Conservation (phyloP, 2,113 vertebrate species). For the Sylvia atricapilla region DNA sequence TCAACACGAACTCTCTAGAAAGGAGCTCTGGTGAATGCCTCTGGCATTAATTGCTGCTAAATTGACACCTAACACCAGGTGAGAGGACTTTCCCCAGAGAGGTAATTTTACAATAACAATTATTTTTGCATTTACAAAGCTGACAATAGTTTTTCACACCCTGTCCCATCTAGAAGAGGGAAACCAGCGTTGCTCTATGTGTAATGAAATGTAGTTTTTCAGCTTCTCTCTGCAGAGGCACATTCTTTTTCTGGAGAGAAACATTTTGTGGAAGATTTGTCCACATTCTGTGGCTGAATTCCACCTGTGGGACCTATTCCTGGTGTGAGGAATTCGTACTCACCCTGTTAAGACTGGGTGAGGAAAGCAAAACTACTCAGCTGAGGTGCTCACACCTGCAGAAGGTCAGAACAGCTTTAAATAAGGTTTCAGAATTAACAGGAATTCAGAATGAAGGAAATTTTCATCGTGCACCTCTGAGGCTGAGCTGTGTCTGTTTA, state of each 20-base stretch:
- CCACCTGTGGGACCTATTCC: not conserved
- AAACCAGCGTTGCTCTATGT: not conserved
- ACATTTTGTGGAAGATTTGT: not conserved
- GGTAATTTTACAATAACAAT: not conserved
- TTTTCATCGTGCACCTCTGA: not conserved
- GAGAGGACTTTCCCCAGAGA: not conserved
- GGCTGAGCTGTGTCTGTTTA: not conserved
- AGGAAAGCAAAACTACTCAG: not conserved
- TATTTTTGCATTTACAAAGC: too few species aligned
- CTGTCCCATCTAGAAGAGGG: not conserved
- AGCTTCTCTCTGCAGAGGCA: fast-evolving
- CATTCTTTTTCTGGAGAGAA: not conserved
- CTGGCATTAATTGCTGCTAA: not conserved
- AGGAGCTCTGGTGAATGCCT: not conserved
- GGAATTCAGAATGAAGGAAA: not conserved
- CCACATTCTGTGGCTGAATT: not conserved
- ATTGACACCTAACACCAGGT: not conserved
- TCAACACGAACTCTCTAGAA: not conserved
- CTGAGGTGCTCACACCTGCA: not conserved
- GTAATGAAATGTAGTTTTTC: not conserved
- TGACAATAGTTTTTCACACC: not conserved
- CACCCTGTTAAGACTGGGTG: not conserved
- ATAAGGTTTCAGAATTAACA: not conserved
- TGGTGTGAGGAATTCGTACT: not conserved
- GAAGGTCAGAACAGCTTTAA: not conserved